Evolutionary conservation across 2,797 vertebrate species (phyloP), one percentile per base, ranked within the genome.

Genomic region (Mus minutoides): DNA sequence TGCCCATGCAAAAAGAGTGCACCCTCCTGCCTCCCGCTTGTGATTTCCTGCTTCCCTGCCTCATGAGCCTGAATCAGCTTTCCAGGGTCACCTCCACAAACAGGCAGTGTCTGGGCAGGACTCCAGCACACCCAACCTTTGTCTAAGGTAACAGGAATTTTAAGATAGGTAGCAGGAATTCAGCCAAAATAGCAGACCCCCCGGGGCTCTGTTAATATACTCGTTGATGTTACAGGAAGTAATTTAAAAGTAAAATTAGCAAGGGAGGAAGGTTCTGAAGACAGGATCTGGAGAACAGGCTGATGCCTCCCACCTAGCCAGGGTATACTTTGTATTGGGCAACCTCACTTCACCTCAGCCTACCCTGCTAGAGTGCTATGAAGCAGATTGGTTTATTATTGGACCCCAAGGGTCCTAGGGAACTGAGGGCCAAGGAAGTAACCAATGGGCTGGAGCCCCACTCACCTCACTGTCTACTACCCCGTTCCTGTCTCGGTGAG

Each of bases 391-490:
- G 0, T 7, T 56, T 0, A 17, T 1, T 16, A 58, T 43, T 8
- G 73, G 1, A 88, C 19, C 1, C 14, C 5, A 0, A 0, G 0
- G 17, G 46, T 37, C 2, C 1, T 8, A 3, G 37, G 24, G 73
- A 22, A 2, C 40, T 0, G 2, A 2, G 31, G n/a, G 34, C 24
- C 31, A 31, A 31, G 29, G 1, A 29, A 37, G 43, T 29, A 54
- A 17, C n/a, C 12, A 5, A 4, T 7, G 11, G 40, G 40, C 11
- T 3, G 7, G 0, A 64, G 26, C 6, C 0, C 0, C 2, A 16
- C 98, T 99, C 98, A 99, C 99, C 99, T 99, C 99, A 0, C 98
- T 99, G 98, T 99, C 99, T 97, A 99, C 98, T 0, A 98, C 92
- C 0, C 99, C 99, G 0, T 98, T 99, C 97, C 98, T 99, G 98